A percentile compares a stretch with the other conserved stretches of the same genome.
phyloP scores from a whole-genome alignment of 2,888 invertebrate species.

The Frankliniella fusca region DNA sequence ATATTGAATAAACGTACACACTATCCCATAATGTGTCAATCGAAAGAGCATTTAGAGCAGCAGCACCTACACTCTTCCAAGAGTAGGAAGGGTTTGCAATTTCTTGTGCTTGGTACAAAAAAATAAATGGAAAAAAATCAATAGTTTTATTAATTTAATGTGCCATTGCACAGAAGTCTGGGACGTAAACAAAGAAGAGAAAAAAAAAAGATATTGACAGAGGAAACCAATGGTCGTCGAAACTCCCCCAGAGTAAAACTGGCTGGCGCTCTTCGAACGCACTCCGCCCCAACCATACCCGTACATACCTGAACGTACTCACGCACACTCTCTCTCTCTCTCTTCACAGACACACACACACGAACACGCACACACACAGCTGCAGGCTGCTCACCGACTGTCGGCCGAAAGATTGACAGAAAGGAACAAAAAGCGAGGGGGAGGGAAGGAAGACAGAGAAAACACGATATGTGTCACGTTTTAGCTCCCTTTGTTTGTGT shows the following conservation, averaged over 20 bases:
- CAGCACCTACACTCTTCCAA: no score
- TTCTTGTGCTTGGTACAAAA: no score
- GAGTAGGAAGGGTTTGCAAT: no score
- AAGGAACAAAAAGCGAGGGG: conserved; percentile 24
- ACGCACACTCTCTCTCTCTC: background rate
- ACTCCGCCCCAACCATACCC: background rate
- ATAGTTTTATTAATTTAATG: background rate
- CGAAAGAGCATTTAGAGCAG: no score
- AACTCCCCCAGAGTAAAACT: background rate
- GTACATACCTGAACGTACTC: conserved; percentile 31
- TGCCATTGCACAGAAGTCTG: background rate
- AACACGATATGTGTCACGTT: conserved; percentile 26
- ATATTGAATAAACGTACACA: no score
- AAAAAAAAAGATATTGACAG: background rate
- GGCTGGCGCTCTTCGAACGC: background rate
- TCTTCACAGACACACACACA: conserved; percentile 16
- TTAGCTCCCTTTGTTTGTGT: conserved; percentile 39
- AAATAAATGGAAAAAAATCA: background rate
- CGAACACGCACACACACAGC: conserved; percentile 13
- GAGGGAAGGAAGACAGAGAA: conserved; percentile 7
- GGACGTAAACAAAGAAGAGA: background rate
- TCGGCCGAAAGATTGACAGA: conserved; percentile 17
- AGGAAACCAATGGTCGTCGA: no score
- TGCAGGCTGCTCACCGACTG: background rate
- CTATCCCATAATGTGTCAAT: no score